Evolutionary conservation across 2,113 vertebrate species (phyloP), one percentile per base, ranked within the genome.

Genomic region (Platanista minor): DNA sequence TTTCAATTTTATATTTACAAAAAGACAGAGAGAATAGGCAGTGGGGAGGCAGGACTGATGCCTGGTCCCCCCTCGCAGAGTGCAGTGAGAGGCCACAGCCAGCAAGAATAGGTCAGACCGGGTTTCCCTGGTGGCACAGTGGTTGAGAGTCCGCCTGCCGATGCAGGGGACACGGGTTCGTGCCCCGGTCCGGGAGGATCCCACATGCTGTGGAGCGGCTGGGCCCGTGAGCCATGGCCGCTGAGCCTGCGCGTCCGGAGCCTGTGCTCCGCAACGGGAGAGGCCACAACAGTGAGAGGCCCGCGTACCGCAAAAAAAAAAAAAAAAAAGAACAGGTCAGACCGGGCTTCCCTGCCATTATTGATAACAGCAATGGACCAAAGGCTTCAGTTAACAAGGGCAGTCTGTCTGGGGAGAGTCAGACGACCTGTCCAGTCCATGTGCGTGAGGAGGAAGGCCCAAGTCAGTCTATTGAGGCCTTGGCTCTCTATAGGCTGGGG

Each of bases 1-100:
- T 93, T 94, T 69, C 66, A 67, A 89, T 5, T 85, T 81, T 72
- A 61, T 36, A 52, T 86, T 97, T 95, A 95, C 69, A 92, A 94
- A 96, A 94, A 57, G 52, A 36, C 54, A 90, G 64, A 83, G 20
- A 86, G 54, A 64, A 46, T 1, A 94, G 52, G 33, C n/a, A 85
- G 36, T 39, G 1, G 27, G 57, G 84, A 86, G 43, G 87, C 61
- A 80, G 92, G 39, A 90, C 41, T 49, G 64, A 92, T 2, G 77
- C 54, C 31, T 80, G 71, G 59, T 77, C 57, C 80, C 62, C 29
- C 36, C 18, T 46, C 46, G 23, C 31, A 14, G 33, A 15, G 5
- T 14, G 14, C 23, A 21, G 52, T 33, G 41, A 52, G 36, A 59
- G 46, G 29, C 3, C 31, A 59, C 0, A 49, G 78, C 49, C 49